Evolutionary conservation across 37 sponge, comb jelly and placozoan genomes (phyloP).

Genomic region (Halisarca cf. caerulea): DNA sequence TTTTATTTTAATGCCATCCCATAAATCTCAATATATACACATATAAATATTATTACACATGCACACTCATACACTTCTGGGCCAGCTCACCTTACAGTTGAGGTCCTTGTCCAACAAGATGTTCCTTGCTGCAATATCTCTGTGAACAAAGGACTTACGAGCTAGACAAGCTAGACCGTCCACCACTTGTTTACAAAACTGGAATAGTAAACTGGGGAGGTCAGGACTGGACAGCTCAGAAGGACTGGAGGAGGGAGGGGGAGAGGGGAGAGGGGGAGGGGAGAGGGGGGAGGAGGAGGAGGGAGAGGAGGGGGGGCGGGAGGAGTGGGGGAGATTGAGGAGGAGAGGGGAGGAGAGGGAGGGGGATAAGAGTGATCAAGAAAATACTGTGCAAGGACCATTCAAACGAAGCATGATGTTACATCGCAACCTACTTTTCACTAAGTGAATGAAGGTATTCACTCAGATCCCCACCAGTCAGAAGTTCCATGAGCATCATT

Average conservation of each 20-base stretch:
- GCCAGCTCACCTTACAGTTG: conserved; percentile 7
- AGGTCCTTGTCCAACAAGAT: conserved; percentile 8
- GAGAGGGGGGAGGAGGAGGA: no score
- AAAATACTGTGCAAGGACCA: background rate
- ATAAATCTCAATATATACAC: no score
- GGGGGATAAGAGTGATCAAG: background rate
- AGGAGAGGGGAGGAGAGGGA: background rate
- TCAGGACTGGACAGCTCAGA: background rate
- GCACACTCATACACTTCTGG: no score
- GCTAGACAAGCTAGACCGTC: conserved; percentile 14
- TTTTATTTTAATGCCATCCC: no score
- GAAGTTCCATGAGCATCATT: conserved; percentile 11
- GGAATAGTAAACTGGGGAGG: conserved; percentile 16
- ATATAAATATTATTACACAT: no score
- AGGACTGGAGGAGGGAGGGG: background rate
- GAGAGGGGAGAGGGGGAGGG: background rate
- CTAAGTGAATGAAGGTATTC: background rate
- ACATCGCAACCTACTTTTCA: background rate
- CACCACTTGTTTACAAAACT: conserved; percentile 23
- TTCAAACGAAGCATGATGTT: no score
- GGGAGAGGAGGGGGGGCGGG: background rate
- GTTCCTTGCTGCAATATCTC: conserved; percentile 25
- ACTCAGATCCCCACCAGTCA: background rate
- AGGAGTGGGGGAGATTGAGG: background rate
- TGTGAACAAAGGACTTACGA: conserved; percentile 19